A percentile compares a stretch with the other conserved stretches of the same genome.
Conservation (phyloP, 2,113 vertebrate species). For the Sprattus sprattus region DNA sequence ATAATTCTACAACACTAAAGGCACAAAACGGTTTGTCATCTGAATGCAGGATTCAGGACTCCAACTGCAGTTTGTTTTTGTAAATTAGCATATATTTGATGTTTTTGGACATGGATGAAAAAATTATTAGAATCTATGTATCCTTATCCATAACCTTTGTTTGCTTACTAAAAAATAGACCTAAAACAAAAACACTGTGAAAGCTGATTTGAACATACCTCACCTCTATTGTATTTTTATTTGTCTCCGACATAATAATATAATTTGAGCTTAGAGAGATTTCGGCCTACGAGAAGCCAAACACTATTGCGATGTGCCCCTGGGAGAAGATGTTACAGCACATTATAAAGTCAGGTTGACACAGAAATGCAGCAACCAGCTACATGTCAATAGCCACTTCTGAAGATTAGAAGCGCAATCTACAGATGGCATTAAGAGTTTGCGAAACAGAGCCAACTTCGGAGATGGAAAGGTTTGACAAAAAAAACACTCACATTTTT, state of each 20-base stretch:
- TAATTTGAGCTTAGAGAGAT: not conserved
- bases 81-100: not conserved
- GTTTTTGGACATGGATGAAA: not conserved
- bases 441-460: not conserved
- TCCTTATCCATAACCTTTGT: not conserved
- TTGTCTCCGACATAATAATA: not conserved
- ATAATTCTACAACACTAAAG: not conserved
- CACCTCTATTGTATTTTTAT: not conserved
- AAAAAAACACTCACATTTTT: not conserved
- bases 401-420: not conserved
- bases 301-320: not conserved
- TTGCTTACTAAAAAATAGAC: not conserved
- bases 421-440: not conserved
- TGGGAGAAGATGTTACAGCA: not conserved
- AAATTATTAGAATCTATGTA: not conserved
- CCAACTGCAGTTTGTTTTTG: too few relatives aligned
- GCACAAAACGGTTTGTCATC: not conserved
- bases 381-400: not conserved
- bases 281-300: not conserved
- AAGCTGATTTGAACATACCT: not conserved
- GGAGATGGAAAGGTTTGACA: not conserved
- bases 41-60: not conserved
- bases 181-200: not conserved
- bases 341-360: not conserved
- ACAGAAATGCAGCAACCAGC: not conserved